Evolutionary conservation across 2,888 invertebrate species (phyloP), one percentile per base, ranked within the genome.

Genomic region (Athrips mouffetella): DNA sequence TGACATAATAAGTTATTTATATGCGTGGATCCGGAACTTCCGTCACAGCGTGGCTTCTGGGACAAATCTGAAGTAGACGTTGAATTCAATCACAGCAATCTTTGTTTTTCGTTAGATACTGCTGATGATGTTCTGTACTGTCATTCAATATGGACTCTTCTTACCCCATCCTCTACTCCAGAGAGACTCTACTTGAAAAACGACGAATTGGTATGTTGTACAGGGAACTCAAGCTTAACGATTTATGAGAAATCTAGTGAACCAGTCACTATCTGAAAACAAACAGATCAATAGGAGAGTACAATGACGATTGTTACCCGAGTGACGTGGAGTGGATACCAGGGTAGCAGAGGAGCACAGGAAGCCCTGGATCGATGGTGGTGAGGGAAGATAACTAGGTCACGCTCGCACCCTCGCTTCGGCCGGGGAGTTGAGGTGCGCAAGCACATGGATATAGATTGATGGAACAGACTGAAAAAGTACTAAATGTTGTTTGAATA

Each of bases 381-480:
- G 27, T 29, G 18, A 35, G 37, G 37, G 37, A 37, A 20, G 37
- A 25, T 7, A 86, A 85, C 70, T 86, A 75, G 86, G 86, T 86
- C 86, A 87, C 20, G 45, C 30, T 21, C 41, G 49, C 47, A 67
- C 78, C 80, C 77, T 72, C 66, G 71, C 55, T 8, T 20, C 37
- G 16, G 33, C 18, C 16, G 20, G 31, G 21, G 20, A n/a, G 15
- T 25, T 13, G 23, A 23, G 21, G 35, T 25, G 31, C 31, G 31
- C 23, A 31, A 30, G 13, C 8, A 11, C 30, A 23, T 13, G 45
- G 33, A 45, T 45, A 15, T 25, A 37, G 37, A 2, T 5, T 21
- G 4, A 6, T 37, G 21, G 37, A 21, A 37, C 5, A 4, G 18
- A 4, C 37, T 11, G 1, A 21, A 11, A 18, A 4, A 7, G n/a